Conservation (phyloP, 2,113 vertebrate genomes). For the Coreoperca whiteheadi region DNA sequence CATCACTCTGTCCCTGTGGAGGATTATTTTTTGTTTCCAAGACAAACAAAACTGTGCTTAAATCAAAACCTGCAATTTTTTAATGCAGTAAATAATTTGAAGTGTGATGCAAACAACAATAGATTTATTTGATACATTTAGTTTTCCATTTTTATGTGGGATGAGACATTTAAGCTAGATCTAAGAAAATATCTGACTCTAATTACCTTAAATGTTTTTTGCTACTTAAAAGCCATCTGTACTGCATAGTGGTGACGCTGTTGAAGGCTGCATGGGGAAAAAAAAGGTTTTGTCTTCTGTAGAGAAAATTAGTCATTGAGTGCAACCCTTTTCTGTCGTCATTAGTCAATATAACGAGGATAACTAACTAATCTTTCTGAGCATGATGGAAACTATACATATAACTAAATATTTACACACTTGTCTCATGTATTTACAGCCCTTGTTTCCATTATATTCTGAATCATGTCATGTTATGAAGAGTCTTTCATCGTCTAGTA, state of each 20-base stretch:
- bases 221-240: neutral
- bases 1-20: neutral
- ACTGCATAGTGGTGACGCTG: neutral
- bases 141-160: neutral
- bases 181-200: neutral
- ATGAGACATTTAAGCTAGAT: neutral
- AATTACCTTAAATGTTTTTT: neutral
- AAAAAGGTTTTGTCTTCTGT: conserved; percentile 11
- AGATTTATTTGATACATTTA: neutral
- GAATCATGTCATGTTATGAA: neutral
- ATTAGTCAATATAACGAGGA: conserved; percentile 25
- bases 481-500: conserved; percentile 8
- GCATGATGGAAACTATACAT: conserved; percentile 8
- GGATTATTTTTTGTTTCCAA: neutral
- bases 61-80: neutral
- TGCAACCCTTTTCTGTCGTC: conserved; percentile 17
- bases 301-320: conserved; percentile 18
- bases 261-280: conserved; percentile 9
- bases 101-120: too few species aligned
- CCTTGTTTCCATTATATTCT: neutral
- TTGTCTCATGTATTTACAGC: neutral
- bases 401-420: conserved; percentile 24
- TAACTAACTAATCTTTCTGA: neutral
- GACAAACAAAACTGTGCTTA: neutral
- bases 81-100: neutral